Base-by-base conservation (phyloP, 2,113 vertebrate genomes). In the Alosa alosa region DNA sequence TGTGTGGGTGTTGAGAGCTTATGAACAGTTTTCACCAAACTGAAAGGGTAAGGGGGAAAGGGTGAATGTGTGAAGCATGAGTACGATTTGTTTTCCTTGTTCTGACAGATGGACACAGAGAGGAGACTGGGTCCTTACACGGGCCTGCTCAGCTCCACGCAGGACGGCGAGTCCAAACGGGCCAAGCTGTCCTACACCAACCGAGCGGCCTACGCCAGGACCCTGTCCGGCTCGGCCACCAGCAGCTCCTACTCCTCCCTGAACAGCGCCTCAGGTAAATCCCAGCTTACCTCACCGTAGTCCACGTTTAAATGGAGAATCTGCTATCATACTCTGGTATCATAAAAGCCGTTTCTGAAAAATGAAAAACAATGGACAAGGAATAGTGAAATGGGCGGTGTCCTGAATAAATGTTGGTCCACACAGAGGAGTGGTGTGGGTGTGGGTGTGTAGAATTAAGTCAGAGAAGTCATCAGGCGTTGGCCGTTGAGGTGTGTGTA, bases 141-240 rank as follows among this genome's bases (percentile, higher is more conserved):
- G n/a, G 95, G 96, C 90, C 91, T 97, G 22, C 95, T 96, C 84
- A 96, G 93, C 86, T 92, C 95, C 84, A 94, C 93, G 81, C 96
- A 95, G 86, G 97, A 99, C 88, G 95, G 94, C 8, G 97, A 99
- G 89, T 96, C 97, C 84, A 99, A 99, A 95, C 96, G 97, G 92
- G 97, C 97, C 91, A 99, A 99, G 91, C 94, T 99, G 81, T 97
- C 97, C 6, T 97, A 95, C 94, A 94, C 93, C 89, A 96, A 93
- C 85, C 93, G 95, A 92, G 91, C 95, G 64, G 94, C 96, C 49
- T 98, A 96, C 93, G 93, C 94, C 39, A 94, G 94, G 87, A 93
- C 92, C 15, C 6, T 96, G 41, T 92, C 95, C 94, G 95, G 95
- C 89, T 95, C 97, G 81, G 88, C 93, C 85, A 91, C 95, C 86